A percentile compares a stretch with the other conserved stretches of the same genome.
These are phyloP conservation scores for Chelon auratus DNA, from an alignment of 2,797 vertebrate species.

Conservation along the genomic window DNA sequence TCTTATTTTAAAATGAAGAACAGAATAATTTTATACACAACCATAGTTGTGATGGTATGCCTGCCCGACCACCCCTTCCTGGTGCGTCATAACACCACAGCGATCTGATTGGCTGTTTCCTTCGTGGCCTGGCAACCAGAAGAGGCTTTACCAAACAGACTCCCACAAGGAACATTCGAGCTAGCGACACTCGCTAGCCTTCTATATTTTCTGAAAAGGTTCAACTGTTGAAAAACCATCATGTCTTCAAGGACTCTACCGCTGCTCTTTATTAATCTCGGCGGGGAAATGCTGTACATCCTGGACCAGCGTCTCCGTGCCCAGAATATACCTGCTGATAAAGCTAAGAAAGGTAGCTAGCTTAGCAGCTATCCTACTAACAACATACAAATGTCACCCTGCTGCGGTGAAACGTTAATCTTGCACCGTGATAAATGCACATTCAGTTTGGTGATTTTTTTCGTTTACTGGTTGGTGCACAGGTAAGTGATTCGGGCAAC, in stretches of 20 bases:
- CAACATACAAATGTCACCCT: conserved; percentile 37
- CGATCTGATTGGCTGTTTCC: conserved; percentile 74
- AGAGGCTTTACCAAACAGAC: conserved; percentile 70
- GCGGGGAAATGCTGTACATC: conserved; percentile 99
- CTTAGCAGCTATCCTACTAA: conserved; percentile 54
- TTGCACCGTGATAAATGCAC: neutral
- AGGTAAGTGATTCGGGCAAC: neutral
- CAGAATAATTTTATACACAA: too few relatives aligned
- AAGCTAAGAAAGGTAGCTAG: conserved; percentile 94
- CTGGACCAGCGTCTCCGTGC: conserved; percentile 96
- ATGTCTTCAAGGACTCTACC: conserved; percentile 94
- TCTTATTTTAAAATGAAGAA: neutral
- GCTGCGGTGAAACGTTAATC: conserved; percentile 6
- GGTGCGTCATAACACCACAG: conserved; percentile 4
- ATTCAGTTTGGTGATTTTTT: neutral
- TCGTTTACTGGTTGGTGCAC: neutral
- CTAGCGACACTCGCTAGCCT: conserved; percentile 28
- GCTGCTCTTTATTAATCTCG: conserved; percentile 96
- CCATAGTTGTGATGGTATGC: too few relatives aligned
- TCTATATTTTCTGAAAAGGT: neutral
- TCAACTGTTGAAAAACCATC: neutral
- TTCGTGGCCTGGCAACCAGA: conserved; percentile 87
- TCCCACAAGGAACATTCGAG: conserved; percentile 1
- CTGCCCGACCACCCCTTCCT: neutral
- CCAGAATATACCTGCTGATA: conserved; percentile 95